phyloP scores from a whole-genome alignment of 2,113 vertebrate genomes.

The Channa maculata region DNA sequence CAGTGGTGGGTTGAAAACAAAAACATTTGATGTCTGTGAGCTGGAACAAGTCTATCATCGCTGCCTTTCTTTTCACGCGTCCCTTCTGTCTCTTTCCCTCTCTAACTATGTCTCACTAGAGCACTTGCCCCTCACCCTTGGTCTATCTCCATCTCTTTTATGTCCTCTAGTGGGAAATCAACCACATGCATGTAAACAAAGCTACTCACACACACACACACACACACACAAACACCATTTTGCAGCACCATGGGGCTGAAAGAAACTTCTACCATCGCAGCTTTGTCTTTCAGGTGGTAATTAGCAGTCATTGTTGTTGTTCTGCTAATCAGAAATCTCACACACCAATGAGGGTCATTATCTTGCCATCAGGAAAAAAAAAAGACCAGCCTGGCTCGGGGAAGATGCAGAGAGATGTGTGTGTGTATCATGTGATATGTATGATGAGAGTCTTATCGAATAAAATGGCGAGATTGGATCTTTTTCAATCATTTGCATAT shows the following conservation, averaged over 20 bases:
- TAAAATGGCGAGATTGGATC: slow-evolving; percentile 64
- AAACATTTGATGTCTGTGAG: slow-evolving; percentile 1
- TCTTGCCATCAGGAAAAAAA: slow-evolving; percentile 67
- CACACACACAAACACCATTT: slow-evolving; percentile 33
- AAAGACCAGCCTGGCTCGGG: slow-evolving; percentile 46
- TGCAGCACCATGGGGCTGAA: slow-evolving; percentile 54
- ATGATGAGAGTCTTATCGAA: slow-evolving; percentile 56
- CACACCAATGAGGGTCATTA: slow-evolving; percentile 75
- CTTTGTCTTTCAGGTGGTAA: slow-evolving; percentile 80
- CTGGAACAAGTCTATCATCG: slow-evolving; percentile 51
- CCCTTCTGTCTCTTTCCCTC: slow-evolving; percentile 21
- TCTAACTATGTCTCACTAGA: slow-evolving; percentile 48
- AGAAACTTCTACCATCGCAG: slow-evolving; percentile 69
- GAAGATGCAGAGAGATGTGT: slow-evolving; percentile 27
- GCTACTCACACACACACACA: slow-evolving; percentile 22
- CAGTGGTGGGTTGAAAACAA: slow-evolving; percentile 12
- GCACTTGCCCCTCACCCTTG: slow-evolving; percentile 50
- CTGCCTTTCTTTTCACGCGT: slow-evolving; percentile 44
- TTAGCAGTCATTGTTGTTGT: slow-evolving; percentile 81
- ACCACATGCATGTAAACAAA: slow-evolving; percentile 51
- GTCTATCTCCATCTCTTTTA: slow-evolving; percentile 54
- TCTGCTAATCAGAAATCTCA: slow-evolving; percentile 80
- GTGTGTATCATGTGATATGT: slow-evolving; percentile 45
- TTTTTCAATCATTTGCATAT: slow-evolving; percentile 66
- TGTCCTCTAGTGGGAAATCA: slow-evolving; percentile 68